Conservation (phyloP, 2,888 invertebrate genomes). For the Drosophila eohydei region DNA sequence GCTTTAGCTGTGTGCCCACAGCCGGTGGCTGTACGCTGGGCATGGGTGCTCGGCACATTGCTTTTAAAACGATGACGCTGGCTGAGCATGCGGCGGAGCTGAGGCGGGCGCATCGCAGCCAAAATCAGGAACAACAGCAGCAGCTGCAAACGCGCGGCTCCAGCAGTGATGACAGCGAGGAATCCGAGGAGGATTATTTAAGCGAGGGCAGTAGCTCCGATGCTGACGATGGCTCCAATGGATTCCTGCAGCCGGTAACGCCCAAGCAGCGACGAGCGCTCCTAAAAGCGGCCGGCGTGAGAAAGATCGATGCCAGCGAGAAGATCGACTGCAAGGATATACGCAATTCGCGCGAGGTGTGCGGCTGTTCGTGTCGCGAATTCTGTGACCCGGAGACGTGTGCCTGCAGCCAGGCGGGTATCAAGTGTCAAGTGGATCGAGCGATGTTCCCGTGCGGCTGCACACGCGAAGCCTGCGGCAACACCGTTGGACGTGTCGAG, state of each 20-base stretch:
- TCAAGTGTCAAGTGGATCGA: slow-evolving; percentile 97
- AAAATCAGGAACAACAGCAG: slow-evolving; percentile 86
- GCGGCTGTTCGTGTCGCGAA: slow-evolving; percentile 96
- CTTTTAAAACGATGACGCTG: slow-evolving; percentile 92
- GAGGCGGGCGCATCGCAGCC: slow-evolving; percentile 92
- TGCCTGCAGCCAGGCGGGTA: slow-evolving; percentile 96
- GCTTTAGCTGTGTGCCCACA: slow-evolving; percentile 96
- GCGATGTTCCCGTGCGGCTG: slow-evolving; percentile 98
- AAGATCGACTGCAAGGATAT: slow-evolving; percentile 98
- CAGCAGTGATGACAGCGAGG: slow-evolving; percentile 93
- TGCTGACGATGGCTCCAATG: slow-evolving; percentile 94
- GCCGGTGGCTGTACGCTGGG: slow-evolving; percentile 96
- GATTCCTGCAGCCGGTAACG: slow-evolving; percentile 96
- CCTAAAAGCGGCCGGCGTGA: slow-evolving; percentile 95
- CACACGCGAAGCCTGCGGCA: slow-evolving; percentile 96
- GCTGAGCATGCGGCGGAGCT: slow-evolving; percentile 96
- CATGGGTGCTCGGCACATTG: slow-evolving; percentile 91
- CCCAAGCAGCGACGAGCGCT: slow-evolving; percentile 95
- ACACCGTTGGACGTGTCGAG: slow-evolving; percentile 96
- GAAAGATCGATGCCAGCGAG: slow-evolving; percentile 96
- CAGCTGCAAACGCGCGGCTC: slow-evolving; percentile 82
- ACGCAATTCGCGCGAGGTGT: slow-evolving; percentile 95
- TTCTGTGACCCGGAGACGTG: slow-evolving; percentile 98
- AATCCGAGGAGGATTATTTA: slow-evolving; percentile 90
- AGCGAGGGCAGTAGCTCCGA: slow-evolving; percentile 93